Percentiles rank a stretch among this genome's conserved stretches.
Conservation (phyloP, 2,113 vertebrate species). For the Nesogale talazaci region DNA sequence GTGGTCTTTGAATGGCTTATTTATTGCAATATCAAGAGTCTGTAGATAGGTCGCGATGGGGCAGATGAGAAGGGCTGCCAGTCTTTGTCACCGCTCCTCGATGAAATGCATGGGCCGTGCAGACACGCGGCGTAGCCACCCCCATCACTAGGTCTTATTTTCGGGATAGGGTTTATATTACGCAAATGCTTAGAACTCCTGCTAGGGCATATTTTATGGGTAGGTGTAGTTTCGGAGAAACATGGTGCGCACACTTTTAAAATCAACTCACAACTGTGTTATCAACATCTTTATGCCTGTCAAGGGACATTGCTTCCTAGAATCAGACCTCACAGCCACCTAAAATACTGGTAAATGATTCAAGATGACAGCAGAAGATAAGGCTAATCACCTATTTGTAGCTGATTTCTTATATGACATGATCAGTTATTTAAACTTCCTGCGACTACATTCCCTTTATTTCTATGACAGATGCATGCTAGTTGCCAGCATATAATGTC, state of each 20-base stretch:
- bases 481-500: constrained; percentile 43
- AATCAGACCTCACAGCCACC: constrained; percentile 20
- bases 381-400: constrained; percentile 41
- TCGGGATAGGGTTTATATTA: too few species aligned
- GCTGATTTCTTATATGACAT: constrained; percentile 11
- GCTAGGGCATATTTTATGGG: too few species aligned
- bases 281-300: not conserved
- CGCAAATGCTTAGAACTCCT: too few species aligned
- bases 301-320: not conserved
- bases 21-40: too few species aligned
- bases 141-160: too few species aligned
- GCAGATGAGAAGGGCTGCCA: too few species aligned
- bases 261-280: constrained; percentile 36
- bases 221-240: too few species aligned
- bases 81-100: too few species aligned
- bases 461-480: constrained; percentile 64
- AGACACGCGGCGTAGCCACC: too few species aligned
- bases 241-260: not conserved
- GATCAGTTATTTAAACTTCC: constrained; percentile 62
- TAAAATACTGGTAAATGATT: constrained; percentile 50
- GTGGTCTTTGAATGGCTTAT: too few species aligned
- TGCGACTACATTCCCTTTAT: constrained; percentile 59
- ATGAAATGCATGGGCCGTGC: too few species aligned
- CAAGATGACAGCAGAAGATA: constrained; percentile 28
- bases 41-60: too few species aligned